Conservation (phyloP, 37 sponge, comb jelly and placozoan genomes). For the Hexactinellida sp. region DNA sequence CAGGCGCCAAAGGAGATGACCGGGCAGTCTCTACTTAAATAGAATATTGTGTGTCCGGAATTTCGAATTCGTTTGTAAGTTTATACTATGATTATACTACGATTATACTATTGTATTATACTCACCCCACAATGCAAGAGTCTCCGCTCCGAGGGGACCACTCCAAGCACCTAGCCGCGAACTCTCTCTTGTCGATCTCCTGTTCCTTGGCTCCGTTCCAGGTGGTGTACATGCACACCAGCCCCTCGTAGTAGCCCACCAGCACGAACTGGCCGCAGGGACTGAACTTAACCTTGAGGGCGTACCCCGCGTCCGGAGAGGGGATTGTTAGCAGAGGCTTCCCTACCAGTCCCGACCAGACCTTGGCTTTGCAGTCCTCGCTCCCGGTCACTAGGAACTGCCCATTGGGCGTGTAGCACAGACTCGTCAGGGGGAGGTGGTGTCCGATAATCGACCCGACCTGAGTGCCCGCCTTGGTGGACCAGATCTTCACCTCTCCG, state of each 20-base stretch:
- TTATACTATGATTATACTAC: background rate
- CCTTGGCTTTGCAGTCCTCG: constrained; percentile 64
- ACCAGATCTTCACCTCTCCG: constrained; percentile 81
- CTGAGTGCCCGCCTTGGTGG: constrained; percentile 43
- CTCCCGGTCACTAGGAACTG: constrained; percentile 61
- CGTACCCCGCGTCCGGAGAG: background rate
- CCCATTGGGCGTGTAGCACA: constrained; percentile 63
- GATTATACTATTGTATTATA: background rate
- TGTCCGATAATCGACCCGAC: constrained; percentile 70
- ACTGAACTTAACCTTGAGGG: background rate
- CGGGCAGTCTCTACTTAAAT: constrained; percentile 59
- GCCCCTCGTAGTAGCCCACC: constrained; percentile 55
- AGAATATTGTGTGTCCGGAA: background rate
- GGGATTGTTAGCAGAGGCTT: constrained; percentile 26
- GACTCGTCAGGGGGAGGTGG: constrained; percentile 41
- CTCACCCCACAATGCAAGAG: background rate
- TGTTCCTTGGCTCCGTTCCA: constrained; percentile 13
- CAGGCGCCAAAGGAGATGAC: constrained; percentile 69
- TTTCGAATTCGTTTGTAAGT: background rate
- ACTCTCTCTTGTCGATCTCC: background rate
- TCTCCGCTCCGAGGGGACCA: constrained; percentile 16
- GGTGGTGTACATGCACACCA: constrained; percentile 34
- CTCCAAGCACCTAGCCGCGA: constrained; percentile 13
- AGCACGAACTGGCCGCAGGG: constrained; percentile 21
- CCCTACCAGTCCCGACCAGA: constrained; percentile 66